Percentiles rank a stretch among this genome's conserved stretches.
These are phyloP conservation scores for Zaprionus gabonicus DNA, from an alignment of 1,140 invertebrate genomes.

Conservation along the genomic window DNA sequence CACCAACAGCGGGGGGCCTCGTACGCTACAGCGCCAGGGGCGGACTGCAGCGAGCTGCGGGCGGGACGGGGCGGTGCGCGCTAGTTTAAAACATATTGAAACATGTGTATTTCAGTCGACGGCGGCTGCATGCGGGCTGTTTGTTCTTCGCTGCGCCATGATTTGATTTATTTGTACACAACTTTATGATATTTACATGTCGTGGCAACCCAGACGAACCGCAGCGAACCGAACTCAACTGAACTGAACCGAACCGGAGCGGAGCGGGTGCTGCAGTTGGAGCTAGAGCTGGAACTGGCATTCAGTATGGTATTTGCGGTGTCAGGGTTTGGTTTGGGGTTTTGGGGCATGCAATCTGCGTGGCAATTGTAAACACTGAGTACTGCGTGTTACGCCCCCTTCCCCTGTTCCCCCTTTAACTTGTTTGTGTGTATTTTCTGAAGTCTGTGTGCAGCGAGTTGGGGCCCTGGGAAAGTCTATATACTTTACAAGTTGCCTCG, in stretches of 20 bases:
- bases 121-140: conserved; percentile 67
- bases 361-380: conserved; percentile 50
- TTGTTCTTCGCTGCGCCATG: conserved; percentile 65
- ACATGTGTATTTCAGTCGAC: conserved; percentile 68
- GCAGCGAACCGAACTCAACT: conserved; percentile 7
- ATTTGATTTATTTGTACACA: conserved; percentile 81
- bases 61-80: conserved; percentile 2
- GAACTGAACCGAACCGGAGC: conserved; percentile 16
- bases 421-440: neutral
- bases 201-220: conserved; percentile 16
- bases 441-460: conserved; percentile 9
- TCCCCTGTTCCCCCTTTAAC: neutral
- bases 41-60: conserved; percentile 1
- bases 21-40: neutral
- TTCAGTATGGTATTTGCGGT: conserved; percentile 11
- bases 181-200: conserved; percentile 80
- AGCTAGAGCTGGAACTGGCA: neutral
- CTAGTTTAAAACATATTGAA: conserved; percentile 64
- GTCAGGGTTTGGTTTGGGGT: neutral
- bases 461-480: neutral
- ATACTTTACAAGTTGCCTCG: neutral
- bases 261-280: conserved; percentile 5
- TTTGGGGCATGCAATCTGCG: conserved; percentile 40
- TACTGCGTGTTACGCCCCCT: conserved; percentile 17
- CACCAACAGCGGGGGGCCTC: neutral